Percentiles rank a stretch among this genome's conserved stretches.
phyloP scores from a whole-genome alignment of 2,797 vertebrate genomes.

The Danionella dracula region DNA sequence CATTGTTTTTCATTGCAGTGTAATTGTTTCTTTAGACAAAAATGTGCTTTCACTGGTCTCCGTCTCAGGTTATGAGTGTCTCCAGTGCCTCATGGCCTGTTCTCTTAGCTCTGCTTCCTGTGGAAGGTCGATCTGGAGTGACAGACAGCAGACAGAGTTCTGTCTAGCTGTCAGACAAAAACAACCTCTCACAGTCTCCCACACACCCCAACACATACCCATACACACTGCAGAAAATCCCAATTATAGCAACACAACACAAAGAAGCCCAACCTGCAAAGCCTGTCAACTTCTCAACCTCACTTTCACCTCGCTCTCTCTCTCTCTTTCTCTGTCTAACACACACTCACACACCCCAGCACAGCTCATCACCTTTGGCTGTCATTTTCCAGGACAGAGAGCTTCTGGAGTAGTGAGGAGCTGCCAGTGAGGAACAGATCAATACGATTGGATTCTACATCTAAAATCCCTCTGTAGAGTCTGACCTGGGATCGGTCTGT shows the following conservation, averaged over 20 bases:
- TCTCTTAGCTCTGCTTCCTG: slow-evolving; percentile 32
- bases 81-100: slow-evolving; percentile 27
- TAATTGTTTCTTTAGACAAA: too few relatives aligned
- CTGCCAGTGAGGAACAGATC: slow-evolving; percentile 29
- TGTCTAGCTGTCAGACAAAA: slow-evolving; percentile 54
- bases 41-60: too few relatives aligned
- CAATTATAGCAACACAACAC: slow-evolving; percentile 52
- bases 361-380: slow-evolving; percentile 25
- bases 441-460: slow-evolving; percentile 16
- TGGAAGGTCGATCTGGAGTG: slow-evolving; percentile 41
- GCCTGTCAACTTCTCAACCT: slow-evolving; percentile 30
- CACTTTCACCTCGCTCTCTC: slow-evolving; percentile 19
- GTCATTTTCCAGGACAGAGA: slow-evolving; percentile 30
- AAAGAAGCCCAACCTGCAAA: slow-evolving; percentile 39
- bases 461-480: slow-evolving; percentile 16
- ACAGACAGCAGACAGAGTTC: slow-evolving; percentile 54
- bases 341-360: slow-evolving; percentile 18
- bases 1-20: too few relatives aligned
- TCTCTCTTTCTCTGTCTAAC: slow-evolving; percentile 1
- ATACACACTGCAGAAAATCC: slow-evolving; percentile 39
- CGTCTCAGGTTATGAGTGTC: too few relatives aligned
- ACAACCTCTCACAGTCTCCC: slow-evolving; percentile 3
- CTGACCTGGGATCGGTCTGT: slow-evolving; percentile 19
- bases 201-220: background rate
- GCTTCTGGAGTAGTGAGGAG: slow-evolving; percentile 5